phyloP scores from a whole-genome alignment of 2,113 vertebrate genomes.

The Nyctereutes procyonoides region DNA sequence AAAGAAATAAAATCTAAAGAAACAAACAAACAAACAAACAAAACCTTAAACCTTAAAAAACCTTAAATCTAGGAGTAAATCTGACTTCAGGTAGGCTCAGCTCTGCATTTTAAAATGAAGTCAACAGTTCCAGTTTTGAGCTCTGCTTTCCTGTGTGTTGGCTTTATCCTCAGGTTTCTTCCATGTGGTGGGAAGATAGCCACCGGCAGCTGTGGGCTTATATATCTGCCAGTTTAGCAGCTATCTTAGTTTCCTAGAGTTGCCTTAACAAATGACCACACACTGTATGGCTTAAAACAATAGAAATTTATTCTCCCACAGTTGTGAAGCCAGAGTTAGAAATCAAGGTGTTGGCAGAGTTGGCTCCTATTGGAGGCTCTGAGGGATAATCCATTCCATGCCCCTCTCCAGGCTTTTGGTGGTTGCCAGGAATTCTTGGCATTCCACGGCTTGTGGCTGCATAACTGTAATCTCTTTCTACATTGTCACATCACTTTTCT shows the following conservation, averaged over 20 bases:
- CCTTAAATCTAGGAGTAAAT: not conserved
- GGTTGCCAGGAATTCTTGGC: conserved; percentile 5
- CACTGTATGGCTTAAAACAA: not conserved
- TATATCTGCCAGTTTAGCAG: not conserved
- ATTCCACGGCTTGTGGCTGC: not conserved
- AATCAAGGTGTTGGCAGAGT: conserved; percentile 37
- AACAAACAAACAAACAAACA: too few species aligned
- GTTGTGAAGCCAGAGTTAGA: not conserved
- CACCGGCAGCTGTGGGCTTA: not conserved
- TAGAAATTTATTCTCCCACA: not conserved
- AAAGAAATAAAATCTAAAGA: too few species aligned
- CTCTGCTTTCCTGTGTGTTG: not conserved
- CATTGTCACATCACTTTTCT: not conserved
- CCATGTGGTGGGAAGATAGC: not conserved
- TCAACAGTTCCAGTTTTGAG: not conserved
- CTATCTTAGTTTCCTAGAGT: not conserved
- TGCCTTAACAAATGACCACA: conserved; percentile 1
- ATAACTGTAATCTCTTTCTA: not conserved
- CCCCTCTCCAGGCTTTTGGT: not conserved
- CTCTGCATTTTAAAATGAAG: not conserved
- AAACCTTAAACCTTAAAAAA: too few species aligned
- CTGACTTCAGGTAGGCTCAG: not conserved
- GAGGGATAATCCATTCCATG: not conserved
- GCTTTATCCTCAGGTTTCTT: not conserved
- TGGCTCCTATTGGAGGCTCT: not conserved